phyloP scores from a whole-genome alignment of 2,888 invertebrate species.

The Limnephilus rhombicus region DNA sequence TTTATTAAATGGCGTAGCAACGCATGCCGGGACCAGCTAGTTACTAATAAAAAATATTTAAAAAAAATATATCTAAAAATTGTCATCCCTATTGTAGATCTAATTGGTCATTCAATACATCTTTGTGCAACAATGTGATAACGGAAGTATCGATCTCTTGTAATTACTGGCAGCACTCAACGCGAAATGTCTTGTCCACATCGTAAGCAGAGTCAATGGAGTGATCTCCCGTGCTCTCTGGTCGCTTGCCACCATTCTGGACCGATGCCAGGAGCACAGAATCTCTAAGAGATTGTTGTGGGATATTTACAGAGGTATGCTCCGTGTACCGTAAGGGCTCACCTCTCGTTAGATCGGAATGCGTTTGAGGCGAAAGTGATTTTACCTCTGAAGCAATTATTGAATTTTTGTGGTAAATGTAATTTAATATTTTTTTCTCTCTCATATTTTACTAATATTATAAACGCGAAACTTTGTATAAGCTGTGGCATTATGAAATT shows the following conservation, averaged over 20 bases:
- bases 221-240: neutral
- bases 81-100: neutral
- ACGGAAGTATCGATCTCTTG: neutral
- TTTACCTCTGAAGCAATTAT: neutral
- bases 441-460: too few relatives aligned
- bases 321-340: neutral
- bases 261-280: conserved; percentile 3
- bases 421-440: too few relatives aligned
- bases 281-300: neutral
- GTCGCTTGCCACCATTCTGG: neutral
- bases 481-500: too few relatives aligned
- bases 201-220: neutral
- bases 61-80: neutral
- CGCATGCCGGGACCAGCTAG: too few relatives aligned
- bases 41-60: too few relatives aligned
- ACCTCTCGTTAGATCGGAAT: conserved; percentile 43
- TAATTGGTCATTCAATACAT: neutral
- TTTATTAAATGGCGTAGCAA: too few relatives aligned
- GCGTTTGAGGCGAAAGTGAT: neutral
- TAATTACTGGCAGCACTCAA: neutral
- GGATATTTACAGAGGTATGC: conserved; percentile 15
- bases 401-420: too few relatives aligned
- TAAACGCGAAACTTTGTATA: too few relatives aligned
- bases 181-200: neutral
- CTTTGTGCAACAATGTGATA: neutral